Conservation (phyloP, 1,140 invertebrate genomes). For the Brachionus asplanchnoidis region DNA sequence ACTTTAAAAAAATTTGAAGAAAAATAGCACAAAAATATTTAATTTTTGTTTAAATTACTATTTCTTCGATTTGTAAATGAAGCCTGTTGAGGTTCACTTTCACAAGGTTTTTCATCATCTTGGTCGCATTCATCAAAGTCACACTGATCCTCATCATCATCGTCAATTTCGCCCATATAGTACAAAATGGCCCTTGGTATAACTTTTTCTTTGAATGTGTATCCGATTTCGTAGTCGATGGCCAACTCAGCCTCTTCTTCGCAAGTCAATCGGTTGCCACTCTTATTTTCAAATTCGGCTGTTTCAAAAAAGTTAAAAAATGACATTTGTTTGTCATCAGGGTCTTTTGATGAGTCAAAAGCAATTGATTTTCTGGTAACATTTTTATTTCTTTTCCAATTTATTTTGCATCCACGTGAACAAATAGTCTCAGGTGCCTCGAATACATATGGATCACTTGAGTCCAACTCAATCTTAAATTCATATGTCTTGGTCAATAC, state of each 20-base stretch:
- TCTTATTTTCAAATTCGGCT: constrained; percentile 56
- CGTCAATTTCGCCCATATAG: constrained; percentile 68
- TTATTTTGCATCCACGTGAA: constrained; percentile 75
- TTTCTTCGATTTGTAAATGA: neutral
- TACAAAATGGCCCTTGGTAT: constrained; percentile 86
- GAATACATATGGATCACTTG: constrained; percentile 85
- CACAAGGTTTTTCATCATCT: constrained; percentile 34
- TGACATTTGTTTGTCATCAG: constrained; percentile 75
- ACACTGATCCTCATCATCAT: constrained; percentile 44
- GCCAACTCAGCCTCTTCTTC: constrained; percentile 25
- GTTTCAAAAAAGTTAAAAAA: constrained; percentile 99
- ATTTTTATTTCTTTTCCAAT: constrained; percentile 94
- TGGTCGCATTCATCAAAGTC: constrained; percentile 51
- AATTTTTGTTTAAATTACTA: neutral
- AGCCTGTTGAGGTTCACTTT: neutral
- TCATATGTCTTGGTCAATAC: constrained; percentile 90
- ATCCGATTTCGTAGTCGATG: constrained; percentile 87
- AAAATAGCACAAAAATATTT: neutral
- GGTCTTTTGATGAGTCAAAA: constrained; percentile 83
- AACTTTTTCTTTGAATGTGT: constrained; percentile 86
- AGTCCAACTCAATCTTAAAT: constrained; percentile 83
- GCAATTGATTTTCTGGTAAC: constrained; percentile 90
- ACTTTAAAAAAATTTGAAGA: neutral
- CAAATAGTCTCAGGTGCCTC: constrained; percentile 95
- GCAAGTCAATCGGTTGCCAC: constrained; percentile 64